These are phyloP conservation scores for Hydrochoerus hydrochaeris DNA, from an alignment of 2,113 vertebrate species.

Conservation along the genomic window DNA sequence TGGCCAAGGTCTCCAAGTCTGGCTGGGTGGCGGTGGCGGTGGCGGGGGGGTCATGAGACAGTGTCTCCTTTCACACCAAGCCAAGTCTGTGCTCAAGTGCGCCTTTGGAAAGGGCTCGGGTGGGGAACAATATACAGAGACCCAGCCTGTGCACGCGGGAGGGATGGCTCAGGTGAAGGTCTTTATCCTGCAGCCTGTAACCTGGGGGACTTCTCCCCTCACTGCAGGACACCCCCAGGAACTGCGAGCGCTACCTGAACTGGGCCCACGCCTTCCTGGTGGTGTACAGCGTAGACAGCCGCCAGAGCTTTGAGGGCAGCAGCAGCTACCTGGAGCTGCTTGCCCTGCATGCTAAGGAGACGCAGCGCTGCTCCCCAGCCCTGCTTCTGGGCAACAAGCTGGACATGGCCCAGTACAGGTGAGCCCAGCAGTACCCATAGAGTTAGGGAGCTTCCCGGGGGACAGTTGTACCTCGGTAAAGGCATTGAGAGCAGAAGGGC, in stretches of 20 bases:
- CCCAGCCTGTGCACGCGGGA: rapidly evolving
- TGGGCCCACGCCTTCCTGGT: slow-evolving; percentile 94
- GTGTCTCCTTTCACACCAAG: slow-evolving; percentile 72
- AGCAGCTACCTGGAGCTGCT: slow-evolving; percentile 90
- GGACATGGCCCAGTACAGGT: slow-evolving; percentile 97
- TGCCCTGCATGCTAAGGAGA: slow-evolving; percentile 83
- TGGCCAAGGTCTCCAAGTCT: slow-evolving; percentile 60
- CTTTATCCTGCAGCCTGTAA: background rate
- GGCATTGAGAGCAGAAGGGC: rapidly evolving
- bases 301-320: slow-evolving; percentile 90
- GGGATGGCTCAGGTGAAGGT: background rate
- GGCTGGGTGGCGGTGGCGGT: background rate
- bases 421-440: background rate
- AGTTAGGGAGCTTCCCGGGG: background rate
- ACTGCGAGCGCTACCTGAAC: slow-evolving; percentile 92
- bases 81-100: slow-evolving; percentile 67
- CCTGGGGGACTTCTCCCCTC: background rate
- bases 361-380: slow-evolving; percentile 84
- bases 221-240: slow-evolving; percentile 89
- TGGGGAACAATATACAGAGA: slow-evolving; percentile 70
- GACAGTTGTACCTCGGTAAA: background rate
- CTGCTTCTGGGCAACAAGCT: slow-evolving; percentile 95
- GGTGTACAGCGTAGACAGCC: slow-evolving; percentile 92
- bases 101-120: slow-evolving; percentile 55
- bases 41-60: slow-evolving; percentile 24